These are phyloP conservation scores for Euura lappo DNA, from an alignment of 1,140 invertebrate genomes.

Conservation along the genomic window DNA sequence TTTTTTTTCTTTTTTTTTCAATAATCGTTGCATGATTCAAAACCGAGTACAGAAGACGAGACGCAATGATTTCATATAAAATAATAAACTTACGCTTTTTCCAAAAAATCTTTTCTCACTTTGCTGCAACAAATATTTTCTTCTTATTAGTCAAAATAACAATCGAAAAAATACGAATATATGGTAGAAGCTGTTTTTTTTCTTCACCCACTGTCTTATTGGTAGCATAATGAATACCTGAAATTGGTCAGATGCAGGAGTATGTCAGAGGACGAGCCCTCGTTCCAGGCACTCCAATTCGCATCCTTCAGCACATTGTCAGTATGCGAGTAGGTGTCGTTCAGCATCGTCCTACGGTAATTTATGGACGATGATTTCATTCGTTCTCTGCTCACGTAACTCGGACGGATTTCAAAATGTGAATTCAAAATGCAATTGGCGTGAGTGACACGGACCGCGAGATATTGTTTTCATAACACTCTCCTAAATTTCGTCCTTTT, in stretches of 20 bases:
- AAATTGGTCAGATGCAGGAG: slow-evolving; percentile 9
- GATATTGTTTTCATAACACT: too few relatives aligned
- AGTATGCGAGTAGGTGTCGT: slow-evolving; percentile 13
- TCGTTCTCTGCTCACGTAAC: too few relatives aligned
- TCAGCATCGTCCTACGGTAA: slow-evolving; percentile 8
- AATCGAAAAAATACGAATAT: background rate
- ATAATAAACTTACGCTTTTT: background rate
- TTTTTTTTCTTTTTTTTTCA: background rate
- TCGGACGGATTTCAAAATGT: too few relatives aligned
- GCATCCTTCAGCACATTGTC: slow-evolving; percentile 11
- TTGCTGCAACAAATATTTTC: background rate
- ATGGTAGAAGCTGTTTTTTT: background rate
- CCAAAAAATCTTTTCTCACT: background rate
- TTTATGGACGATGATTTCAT: too few relatives aligned
- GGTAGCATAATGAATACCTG: slow-evolving; percentile 4
- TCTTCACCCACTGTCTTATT: too few relatives aligned
- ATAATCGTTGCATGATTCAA: background rate
- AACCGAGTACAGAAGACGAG: too few relatives aligned
- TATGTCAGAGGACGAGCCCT: slow-evolving; percentile 9
- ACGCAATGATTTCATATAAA: too few relatives aligned
- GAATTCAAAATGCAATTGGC: too few relatives aligned
- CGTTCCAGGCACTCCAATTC: slow-evolving; percentile 12
- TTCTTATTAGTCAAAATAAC: background rate
- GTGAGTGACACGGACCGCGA: too few relatives aligned
- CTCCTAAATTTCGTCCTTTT: too few relatives aligned